Evolutionary conservation across 2,797 vertebrate species (phyloP).

Genomic region (Sparidentex hasta): DNA sequence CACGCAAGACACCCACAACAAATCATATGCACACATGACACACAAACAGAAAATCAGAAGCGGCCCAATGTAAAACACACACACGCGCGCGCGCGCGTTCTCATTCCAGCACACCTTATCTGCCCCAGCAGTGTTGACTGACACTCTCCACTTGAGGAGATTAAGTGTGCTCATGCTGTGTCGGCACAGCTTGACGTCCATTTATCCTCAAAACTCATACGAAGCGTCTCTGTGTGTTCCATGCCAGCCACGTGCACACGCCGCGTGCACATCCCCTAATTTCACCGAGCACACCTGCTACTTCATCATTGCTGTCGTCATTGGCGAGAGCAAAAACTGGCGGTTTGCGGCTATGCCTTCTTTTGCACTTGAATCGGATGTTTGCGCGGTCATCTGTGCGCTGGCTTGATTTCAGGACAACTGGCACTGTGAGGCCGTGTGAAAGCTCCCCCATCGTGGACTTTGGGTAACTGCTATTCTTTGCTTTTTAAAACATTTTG

Average conservation of each 20-base stretch:
- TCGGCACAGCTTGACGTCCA: conserved; percentile 73
- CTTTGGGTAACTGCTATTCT: conserved; percentile 19
- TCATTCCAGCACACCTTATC: conserved; percentile 70
- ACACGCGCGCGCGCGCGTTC: conserved; percentile 9
- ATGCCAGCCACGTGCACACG: conserved; percentile 28
- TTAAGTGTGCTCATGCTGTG: conserved; percentile 78
- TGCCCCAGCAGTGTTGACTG: conserved; percentile 74
- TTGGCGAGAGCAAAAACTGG: conserved; percentile 10
- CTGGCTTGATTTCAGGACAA: neutral
- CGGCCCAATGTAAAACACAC: conserved; percentile 7
- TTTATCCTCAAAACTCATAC: conserved; percentile 77
- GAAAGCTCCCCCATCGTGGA: neutral
- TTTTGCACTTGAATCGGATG: neutral
- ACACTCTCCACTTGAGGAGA: conserved; percentile 76
- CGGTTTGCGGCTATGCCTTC: neutral
- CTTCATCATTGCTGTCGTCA: conserved; percentile 30
- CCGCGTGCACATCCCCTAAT: conserved; percentile 12
- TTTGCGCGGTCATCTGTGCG: conserved; percentile 16
- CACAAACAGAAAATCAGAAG: conserved; percentile 24
- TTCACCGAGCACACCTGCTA: conserved; percentile 35
- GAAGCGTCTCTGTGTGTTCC: conserved; percentile 57
- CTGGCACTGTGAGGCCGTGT: conserved; percentile 6
- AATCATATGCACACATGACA: conserved; percentile 24
- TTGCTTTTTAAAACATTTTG: conserved; percentile 35
- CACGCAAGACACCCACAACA: neutral